Evolutionary conservation across 2,113 vertebrate species (phyloP).

Genomic region (Turdus rufiventris): DNA sequence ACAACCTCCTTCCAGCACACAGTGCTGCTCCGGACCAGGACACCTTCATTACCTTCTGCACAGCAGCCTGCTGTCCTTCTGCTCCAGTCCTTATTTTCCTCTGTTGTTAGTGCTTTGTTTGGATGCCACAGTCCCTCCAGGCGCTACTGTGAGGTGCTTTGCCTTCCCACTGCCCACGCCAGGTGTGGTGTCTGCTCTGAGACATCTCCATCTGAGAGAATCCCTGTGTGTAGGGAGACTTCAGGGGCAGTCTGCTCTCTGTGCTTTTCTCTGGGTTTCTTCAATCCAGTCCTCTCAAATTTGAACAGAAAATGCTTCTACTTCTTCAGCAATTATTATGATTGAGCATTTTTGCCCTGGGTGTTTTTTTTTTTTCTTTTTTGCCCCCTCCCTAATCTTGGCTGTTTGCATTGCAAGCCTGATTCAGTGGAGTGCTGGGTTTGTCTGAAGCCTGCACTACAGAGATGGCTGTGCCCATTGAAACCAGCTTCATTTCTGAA

Average conservation of each 20-base stretch:
- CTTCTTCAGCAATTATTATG: neutral
- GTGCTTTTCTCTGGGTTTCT: neutral
- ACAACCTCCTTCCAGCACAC: neutral
- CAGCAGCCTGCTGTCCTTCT: neutral
- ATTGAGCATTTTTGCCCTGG: neutral
- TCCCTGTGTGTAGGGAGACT: neutral
- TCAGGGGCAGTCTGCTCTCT: neutral
- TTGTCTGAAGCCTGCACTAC: neutral
- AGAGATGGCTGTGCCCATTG: neutral
- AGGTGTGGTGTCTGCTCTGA: neutral
- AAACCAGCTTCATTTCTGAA: constrained; percentile 1
- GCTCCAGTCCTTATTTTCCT: neutral
- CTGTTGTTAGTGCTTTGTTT: neutral
- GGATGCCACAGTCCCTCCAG: neutral
- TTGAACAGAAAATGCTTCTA: neutral
- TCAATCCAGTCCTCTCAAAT: neutral
- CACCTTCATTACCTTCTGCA: neutral
- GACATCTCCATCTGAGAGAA: neutral
- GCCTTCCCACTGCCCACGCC: neutral
- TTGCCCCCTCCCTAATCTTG: neutral
- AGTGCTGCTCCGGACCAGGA: neutral
- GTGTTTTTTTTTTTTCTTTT: neutral
- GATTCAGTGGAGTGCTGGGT: neutral
- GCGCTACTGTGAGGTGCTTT: neutral
- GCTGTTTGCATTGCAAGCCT: neutral